These are phyloP conservation scores for Embiotoca jacksoni DNA, from an alignment of 2,113 vertebrate genomes.

Conservation along the genomic window DNA sequence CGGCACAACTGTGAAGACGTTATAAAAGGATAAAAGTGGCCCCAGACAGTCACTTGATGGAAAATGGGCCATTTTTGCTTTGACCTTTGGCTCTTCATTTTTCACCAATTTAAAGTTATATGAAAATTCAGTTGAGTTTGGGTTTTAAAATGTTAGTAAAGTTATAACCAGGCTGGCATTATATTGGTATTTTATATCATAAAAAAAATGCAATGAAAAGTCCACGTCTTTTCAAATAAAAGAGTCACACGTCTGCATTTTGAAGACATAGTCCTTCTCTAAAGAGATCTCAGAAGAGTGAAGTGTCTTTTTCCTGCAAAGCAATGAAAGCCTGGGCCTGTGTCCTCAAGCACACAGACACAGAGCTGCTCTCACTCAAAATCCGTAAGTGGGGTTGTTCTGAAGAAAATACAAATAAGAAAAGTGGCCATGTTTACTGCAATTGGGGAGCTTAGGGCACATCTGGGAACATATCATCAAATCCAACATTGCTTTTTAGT, in stretches of 20 bases:
- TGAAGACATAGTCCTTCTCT: neutral
- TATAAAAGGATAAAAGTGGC: neutral
- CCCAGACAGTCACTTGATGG: neutral
- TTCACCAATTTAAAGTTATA: neutral
- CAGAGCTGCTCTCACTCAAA: neutral
- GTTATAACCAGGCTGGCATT: neutral
- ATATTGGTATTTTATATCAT: neutral
- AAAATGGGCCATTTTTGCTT: neutral
- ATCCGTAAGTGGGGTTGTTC: neutral
- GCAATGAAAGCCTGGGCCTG: too few species aligned
- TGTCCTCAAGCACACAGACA: neutral
- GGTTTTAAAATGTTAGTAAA: neutral
- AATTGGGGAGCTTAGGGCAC: too few species aligned
- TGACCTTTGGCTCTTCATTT: neutral
- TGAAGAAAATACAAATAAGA: too few species aligned
- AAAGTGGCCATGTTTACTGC: too few species aligned
- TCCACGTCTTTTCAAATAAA: neutral
- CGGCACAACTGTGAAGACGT: conserved; percentile 7
- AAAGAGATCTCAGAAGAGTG: too few species aligned
- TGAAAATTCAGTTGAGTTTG: neutral
- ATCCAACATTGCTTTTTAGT: too few species aligned
- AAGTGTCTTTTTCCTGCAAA: too few species aligned
- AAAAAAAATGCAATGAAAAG: neutral
- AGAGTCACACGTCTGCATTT: neutral
- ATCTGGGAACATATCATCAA: too few species aligned